Base-by-base conservation (phyloP, 2,113 vertebrate genomes). In the Scomber scombrus region DNA sequence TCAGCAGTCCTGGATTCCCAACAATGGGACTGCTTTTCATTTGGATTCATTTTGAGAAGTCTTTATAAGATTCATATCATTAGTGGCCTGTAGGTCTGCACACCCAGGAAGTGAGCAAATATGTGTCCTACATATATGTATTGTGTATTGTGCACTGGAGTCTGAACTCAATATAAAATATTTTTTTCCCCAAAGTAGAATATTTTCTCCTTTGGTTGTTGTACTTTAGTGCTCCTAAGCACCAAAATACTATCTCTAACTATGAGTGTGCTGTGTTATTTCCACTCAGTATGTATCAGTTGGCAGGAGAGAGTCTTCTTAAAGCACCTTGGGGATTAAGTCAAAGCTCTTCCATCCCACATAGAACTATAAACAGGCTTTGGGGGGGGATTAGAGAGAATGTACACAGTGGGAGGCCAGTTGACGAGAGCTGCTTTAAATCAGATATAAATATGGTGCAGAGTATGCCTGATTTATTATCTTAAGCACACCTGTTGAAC, bases 301-400 rank as follows among this genome's bases (percentile, higher is more conserved):
- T 87, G 86, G 86, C 82, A 91, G 71, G 78, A 68, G 70, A 82
- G 58, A 75, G 62, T 89, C 81, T 79, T 83, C 86, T 86, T 83
- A 81, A 85, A 88, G 79, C 83, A 92, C 82, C 82, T 89, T 84
- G 65, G 83, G 84, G 91, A 92, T 92, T 85, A 91, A 91, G 70
- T 49, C 56, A 64, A 75, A 75, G 78, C 80, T 70, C 78, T 75
- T 51, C 49, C 71, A 64, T 85, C 84, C 89, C 81, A 81, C 91
- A 88, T 77, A 78, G 78, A 84, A 85, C 71, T 85, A 80, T 83
- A 89, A 89, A 87, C 85, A 90, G 84, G 71, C 89, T 88, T 85
- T 82, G 57, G 80, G 81, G 85, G 86, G 56, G 85, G 90, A 89
- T 93, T 88, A 92, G 56, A 80, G 75, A 26, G 65, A 84, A 85